phyloP scores from a whole-genome alignment of 2,797 vertebrate species.

The Euphonia xanthogaster region DNA sequence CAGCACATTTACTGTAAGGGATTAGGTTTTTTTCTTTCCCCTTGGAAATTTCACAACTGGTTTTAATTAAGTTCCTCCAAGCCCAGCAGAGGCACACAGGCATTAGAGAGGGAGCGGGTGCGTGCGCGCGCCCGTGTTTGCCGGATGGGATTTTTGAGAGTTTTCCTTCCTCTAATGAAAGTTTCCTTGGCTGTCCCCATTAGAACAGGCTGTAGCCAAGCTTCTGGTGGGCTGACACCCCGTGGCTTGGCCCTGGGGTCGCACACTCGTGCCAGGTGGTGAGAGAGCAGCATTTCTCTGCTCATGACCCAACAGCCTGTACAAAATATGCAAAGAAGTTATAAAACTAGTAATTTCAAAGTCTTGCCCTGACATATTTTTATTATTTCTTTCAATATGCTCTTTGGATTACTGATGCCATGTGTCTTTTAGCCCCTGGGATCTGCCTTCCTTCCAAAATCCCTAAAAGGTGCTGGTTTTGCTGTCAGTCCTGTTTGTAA shows the following conservation, averaged over 20 bases:
- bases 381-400: background rate
- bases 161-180: background rate
- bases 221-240: background rate
- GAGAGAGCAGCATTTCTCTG: background rate
- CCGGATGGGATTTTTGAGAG: background rate
- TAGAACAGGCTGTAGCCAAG: background rate
- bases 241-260: accelerated
- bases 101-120: background rate
- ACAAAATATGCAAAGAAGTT: background rate
- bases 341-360: background rate
- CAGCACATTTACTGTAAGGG: background rate
- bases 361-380: accelerated
- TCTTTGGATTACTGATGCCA: background rate
- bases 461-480: background rate
- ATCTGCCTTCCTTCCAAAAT: background rate
- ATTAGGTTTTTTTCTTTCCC: background rate
- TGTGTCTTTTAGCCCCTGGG: background rate
- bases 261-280: accelerated
- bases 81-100: background rate
- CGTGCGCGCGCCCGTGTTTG: accelerated
- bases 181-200: background rate
- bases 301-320: background rate
- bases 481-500: background rate
- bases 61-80: conserved; percentile 63
- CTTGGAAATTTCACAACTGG: conserved; percentile 29